Conservation (phyloP, 2,888 invertebrate genomes). For the Pomacea canaliculata region DNA sequence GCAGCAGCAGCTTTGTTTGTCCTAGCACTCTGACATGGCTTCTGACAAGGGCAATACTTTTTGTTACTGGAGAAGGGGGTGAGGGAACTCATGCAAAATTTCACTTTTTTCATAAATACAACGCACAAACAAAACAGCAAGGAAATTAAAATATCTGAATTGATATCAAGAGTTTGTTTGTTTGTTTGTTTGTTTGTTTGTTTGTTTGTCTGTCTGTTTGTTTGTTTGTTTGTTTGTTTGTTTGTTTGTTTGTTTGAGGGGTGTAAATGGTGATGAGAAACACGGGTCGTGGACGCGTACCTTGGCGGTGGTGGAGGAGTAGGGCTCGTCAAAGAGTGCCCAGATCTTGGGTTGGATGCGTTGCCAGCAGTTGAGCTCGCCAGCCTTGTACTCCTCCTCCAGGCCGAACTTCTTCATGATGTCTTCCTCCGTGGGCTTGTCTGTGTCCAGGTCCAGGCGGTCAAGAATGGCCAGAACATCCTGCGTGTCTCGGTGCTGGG, state of each 20-base stretch:
- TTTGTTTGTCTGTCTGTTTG: neutral
- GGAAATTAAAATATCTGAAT: neutral
- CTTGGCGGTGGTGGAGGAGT: conserved; percentile 97
- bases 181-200: neutral
- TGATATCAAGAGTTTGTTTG: neutral
- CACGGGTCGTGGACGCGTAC: conserved; percentile 72
- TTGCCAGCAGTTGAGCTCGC: conserved; percentile 81
- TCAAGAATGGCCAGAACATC: conserved; percentile 98
- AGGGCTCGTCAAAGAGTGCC: conserved; percentile 99
- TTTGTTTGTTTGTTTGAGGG: conserved; percentile 4
- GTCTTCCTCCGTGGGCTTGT: conserved; percentile 96
- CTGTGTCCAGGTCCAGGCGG: conserved; percentile 96
- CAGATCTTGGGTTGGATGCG: conserved; percentile 96
- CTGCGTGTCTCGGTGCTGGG: conserved; percentile 91
- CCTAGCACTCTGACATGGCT: no score
- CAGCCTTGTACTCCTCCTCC: conserved; percentile 72
- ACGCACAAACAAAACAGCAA: neutral
- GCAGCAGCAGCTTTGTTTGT: no score
- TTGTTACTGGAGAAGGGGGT: no score
- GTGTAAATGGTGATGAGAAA: neutral
- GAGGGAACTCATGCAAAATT: no score
- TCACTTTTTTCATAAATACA: no score
- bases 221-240: neutral
- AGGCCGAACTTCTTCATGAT: conserved; percentile 92
- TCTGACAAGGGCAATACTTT: no score